phyloP scores from a whole-genome alignment of 2,797 vertebrate genomes.

The Anabacerthia variegaticeps region DNA sequence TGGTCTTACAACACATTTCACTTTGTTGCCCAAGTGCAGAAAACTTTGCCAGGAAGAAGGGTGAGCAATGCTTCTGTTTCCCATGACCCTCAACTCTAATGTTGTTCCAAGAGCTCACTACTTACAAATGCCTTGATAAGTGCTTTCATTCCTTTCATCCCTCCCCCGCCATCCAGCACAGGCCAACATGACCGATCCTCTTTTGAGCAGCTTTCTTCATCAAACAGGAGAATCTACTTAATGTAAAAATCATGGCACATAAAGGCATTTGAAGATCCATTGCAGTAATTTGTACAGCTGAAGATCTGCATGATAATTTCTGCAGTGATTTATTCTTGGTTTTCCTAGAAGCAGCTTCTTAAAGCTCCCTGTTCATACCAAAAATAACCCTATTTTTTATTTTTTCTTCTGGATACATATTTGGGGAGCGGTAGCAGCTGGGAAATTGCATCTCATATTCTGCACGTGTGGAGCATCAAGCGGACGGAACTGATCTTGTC shows the following conservation, averaged over 20 bases:
- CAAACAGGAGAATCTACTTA: background rate
- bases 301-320: background rate
- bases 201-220: background rate
- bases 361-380: background rate
- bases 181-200: background rate
- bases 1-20: conserved; percentile 70
- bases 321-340: background rate
- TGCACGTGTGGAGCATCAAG: background rate
- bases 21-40: conserved; percentile 63
- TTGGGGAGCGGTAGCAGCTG: background rate
- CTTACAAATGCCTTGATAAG: conserved; percentile 80
- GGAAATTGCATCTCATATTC: background rate
- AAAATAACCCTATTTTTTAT: background rate
- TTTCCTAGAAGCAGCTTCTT: background rate
- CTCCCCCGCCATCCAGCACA: conserved; percentile 51
- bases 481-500: background rate
- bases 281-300: background rate
- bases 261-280: background rate
- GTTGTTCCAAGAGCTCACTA: conserved; percentile 78
- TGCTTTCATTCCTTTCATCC: conserved; percentile 75
- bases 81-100: conserved; percentile 81
- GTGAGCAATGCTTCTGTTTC: conserved; percentile 79
- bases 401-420: background rate
- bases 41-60: conserved; percentile 79
- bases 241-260: background rate